These are phyloP conservation scores for Styela clava DNA, from an alignment of 23 tunicate genomes.

Conservation along the genomic window DNA sequence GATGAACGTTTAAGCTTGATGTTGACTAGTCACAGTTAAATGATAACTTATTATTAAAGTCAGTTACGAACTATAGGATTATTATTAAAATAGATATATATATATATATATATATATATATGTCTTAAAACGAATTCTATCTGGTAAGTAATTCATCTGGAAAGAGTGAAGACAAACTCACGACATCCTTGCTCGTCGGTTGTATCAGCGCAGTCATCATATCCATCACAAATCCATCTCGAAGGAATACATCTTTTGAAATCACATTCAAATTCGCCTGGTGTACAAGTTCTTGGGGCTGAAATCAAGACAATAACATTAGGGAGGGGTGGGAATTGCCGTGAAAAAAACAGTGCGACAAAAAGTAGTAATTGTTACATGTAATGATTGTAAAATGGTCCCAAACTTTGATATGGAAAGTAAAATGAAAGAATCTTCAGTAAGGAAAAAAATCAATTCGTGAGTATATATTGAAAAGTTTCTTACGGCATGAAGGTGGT, in stretches of 20 bases:
- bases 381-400: too few relatives aligned
- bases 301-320: not conserved
- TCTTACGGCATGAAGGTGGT: conserved; percentile 73
- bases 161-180: conserved; percentile 32
- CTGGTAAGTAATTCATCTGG: not conserved
- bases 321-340: not conserved
- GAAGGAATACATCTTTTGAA: conserved; percentile 39
- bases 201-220: conserved; percentile 65
- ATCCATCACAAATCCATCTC: conserved; percentile 49
- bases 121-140: too few relatives aligned
- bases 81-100: too few relatives aligned
- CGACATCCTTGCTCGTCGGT: conserved; percentile 80
- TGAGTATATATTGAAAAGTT: not conserved
- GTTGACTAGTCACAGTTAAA: too few relatives aligned
- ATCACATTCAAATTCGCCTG: conserved; percentile 68
- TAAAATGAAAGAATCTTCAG: too few relatives aligned
- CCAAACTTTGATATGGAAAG: too few relatives aligned
- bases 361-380: too few relatives aligned
- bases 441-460: too few relatives aligned
- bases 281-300: conserved; percentile 34
- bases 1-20: too few relatives aligned
- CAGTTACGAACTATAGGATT: too few relatives aligned
- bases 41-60: too few relatives aligned
- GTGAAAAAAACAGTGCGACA: not conserved
- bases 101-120: too few relatives aligned